Evolutionary conservation across 2,113 vertebrate genomes (phyloP).

Genomic region (Laticauda laticaudata): DNA sequence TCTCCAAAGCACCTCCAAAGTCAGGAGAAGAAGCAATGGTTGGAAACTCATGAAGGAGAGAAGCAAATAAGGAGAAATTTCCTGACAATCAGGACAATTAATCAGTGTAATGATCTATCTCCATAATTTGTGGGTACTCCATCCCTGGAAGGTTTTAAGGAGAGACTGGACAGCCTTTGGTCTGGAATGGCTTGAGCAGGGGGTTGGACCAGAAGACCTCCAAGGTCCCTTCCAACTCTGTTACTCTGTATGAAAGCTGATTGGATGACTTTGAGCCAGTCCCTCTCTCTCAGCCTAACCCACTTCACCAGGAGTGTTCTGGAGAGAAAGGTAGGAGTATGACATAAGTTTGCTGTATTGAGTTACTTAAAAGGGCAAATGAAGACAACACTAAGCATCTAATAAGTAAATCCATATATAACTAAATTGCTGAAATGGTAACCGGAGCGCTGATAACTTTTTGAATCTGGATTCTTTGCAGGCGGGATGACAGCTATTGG

Average conservation of each 20-base stretch:
- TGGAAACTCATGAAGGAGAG: neutral
- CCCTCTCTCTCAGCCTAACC: neutral
- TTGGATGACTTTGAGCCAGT: neutral
- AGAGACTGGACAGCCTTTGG: neutral
- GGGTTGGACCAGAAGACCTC: neutral
- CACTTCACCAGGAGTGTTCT: neutral
- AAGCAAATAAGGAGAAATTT: neutral
- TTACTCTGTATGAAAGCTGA: neutral
- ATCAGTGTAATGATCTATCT: neutral
- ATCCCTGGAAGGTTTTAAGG: neutral
- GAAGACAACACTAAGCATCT: neutral
- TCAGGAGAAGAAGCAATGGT: neutral
- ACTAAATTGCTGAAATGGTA: neutral
- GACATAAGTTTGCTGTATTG: neutral
- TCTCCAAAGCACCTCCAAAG: neutral
- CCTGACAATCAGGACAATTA: neutral
- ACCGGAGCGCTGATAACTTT: neutral
- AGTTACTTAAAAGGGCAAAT: neutral
- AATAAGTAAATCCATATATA: neutral
- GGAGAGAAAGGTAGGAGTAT: neutral
- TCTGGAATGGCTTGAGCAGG: neutral
- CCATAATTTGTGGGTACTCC: neutral
- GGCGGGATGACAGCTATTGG: constrained; percentile 87
- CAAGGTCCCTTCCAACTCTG: neutral
- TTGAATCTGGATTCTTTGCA: constrained; percentile 2